Conservation (phyloP, 2,888 invertebrate genomes). For the Eremobia ochroleuca region DNA sequence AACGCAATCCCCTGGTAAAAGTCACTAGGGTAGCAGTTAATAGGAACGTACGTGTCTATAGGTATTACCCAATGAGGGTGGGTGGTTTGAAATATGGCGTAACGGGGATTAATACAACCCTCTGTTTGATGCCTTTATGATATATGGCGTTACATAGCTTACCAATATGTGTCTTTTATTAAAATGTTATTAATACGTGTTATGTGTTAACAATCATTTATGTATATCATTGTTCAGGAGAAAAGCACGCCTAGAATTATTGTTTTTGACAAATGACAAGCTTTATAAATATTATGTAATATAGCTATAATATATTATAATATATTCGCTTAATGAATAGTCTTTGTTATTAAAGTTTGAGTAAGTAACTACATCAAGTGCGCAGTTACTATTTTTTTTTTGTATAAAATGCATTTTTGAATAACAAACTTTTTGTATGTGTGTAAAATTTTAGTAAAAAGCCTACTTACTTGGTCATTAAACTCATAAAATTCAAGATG, state of each 20-base stretch:
- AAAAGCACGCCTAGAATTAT: background rate
- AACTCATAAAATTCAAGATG: constrained; percentile 9
- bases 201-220: background rate
- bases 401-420: background rate
- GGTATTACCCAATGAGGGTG: constrained; percentile 12
- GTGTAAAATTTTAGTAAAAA: background rate
- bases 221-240: background rate
- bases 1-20: constrained; percentile 27
- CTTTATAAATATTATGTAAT: too few relatives aligned
- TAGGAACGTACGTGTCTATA: background rate
- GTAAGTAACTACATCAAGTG: background rate
- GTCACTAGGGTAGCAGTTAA: constrained; percentile 42
- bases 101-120: constrained; percentile 31
- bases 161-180: background rate
- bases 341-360: background rate
- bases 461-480: background rate
- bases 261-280: background rate
- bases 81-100: constrained; percentile 31
- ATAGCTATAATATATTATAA: too few relatives aligned
- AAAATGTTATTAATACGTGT: background rate
- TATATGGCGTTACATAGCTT: background rate
- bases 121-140: constrained; percentile 21
- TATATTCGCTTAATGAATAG: background rate
- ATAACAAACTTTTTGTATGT: background rate
- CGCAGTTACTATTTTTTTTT: background rate